phyloP scores from a whole-genome alignment of 2,113 vertebrate species.

The Pangasianodon gigas region DNA sequence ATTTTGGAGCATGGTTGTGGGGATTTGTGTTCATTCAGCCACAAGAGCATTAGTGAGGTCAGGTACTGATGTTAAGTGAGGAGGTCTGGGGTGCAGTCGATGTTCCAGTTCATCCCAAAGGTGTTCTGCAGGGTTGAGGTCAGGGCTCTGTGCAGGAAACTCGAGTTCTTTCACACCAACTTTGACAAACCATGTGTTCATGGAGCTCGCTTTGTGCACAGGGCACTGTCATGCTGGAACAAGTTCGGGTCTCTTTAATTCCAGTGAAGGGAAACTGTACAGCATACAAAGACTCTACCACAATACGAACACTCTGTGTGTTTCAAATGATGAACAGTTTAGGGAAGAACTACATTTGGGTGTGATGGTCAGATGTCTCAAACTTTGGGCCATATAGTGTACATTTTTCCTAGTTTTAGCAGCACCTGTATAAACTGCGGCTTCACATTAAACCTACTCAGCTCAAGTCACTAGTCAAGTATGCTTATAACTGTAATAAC shows the following conservation, averaged over 20 bases:
- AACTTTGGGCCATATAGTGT: not conserved
- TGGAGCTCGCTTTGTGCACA: not conserved
- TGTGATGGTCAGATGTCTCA: not conserved
- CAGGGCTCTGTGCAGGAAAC: no score
- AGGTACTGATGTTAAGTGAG: not conserved
- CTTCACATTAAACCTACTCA: not conserved
- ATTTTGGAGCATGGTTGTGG: not conserved
- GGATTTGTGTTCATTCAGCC: not conserved
- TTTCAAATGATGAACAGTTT: not conserved
- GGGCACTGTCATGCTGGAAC: not conserved
- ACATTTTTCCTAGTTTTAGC: not conserved
- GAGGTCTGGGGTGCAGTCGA: not conserved
- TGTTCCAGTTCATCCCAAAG: not conserved
- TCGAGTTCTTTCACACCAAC: not conserved
- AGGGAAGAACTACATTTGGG: not conserved
- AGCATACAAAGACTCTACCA: not conserved
- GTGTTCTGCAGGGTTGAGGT: no score
- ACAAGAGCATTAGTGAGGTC: no score
- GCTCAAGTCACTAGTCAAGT: not conserved
- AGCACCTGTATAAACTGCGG: not conserved
- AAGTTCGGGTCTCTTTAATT: not conserved
- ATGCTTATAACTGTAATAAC: not conserved
- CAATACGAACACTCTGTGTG: no score
- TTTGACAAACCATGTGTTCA: not conserved
- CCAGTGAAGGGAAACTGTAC: not conserved